Evolutionary conservation across 2,888 invertebrate species (phyloP), one percentile per base, ranked within the genome.

Genomic region (Limenitis arthemis): DNA sequence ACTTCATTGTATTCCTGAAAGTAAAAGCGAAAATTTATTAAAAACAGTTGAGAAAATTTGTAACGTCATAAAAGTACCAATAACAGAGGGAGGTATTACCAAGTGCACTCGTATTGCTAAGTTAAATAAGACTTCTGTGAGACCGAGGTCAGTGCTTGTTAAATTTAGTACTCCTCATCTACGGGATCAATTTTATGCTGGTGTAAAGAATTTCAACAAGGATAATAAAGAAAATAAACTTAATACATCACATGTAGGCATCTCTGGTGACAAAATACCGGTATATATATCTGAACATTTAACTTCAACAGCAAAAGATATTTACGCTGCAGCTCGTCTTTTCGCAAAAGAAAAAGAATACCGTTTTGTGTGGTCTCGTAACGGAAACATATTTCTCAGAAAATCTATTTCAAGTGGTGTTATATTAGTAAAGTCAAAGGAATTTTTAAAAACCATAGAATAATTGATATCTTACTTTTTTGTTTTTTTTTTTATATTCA

Each of bases 41-140:
- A 47, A 47, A n/a, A 40, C 31, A 4, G 33, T 47, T 8, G 47
- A 47, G 40, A 39, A 47, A 39, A 47, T 47, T n/a, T 38, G 47
- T 8, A 37, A 33, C 34, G 11, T 34, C 20, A 36, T 49, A 49
- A 49, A 49, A 7, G 12, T 32, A 12, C 41, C 49, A 20, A 36
- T 49, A 11, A 7, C 28, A 11, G 37, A 49, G 9, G 43, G 20
- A 6, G n/a, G 9, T 31, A 30, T 43, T 38, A n/a, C 29, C 32
- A 43, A 49, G 11, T 43, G 43, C 38, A 49, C 49, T n/a, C 11
- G 37, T 8, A 31, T 49, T 6, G 49, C 49, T 8, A 39, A 49
- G 7, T 5, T 44, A 28, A 43, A 49, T 30, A 44, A 44, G 32
- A 12, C 38, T 4, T 49, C 49, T 7, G 6, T 31, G 8, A 31